Base-by-base conservation (phyloP, 2,888 invertebrate species). In the Apantesis nais region DNA sequence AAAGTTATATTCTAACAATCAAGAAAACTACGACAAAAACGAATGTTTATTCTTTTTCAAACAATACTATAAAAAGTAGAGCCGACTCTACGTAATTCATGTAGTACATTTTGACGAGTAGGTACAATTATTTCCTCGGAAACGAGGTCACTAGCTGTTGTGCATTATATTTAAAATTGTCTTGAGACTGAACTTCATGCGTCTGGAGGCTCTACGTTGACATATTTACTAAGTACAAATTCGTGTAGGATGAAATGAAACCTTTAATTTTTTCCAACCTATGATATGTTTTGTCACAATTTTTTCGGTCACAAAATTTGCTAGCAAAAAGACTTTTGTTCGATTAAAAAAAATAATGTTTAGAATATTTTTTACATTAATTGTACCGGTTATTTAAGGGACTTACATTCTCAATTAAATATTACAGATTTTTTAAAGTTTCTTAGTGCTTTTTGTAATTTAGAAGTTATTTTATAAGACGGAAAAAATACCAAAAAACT, bases 101-200 rank as follows among this genome's bases (percentile, higher is more conserved):
- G 34, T 61, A 67, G 61, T 48, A 66, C 39, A 25, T 61, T 62
- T 67, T 66, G 60, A 66, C 66, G 63, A 72, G 39, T 68, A 62
- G 68, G 55, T 67, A 73, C 69, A 73, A 73, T 70, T 73, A 73
- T 73, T 73, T 66, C 39, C 72, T 73, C 69, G 61, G 48, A 73
- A 73, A 73, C 66, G 72, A 73, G 72, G 72, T 73, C 69, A 62
- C 61, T 48, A 16, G 58, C 61, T 55, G 55, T 62, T 68, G 29
- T 66, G 72, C 34, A 70, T 82, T 72, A 75, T 73, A 52, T 74
- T 71, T 65, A 70, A 68, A 58, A 60, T 67, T 72, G 73, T 80
- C 66, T 75, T 77, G 19, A 52, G 58, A n/a, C 41, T 39, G 66
- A 71, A 68, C 63, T 31, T 29, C 37, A 37, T 34, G 39, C 41